Conservation (phyloP, 2,113 vertebrate genomes). For the Atlantisia rogersi region DNA sequence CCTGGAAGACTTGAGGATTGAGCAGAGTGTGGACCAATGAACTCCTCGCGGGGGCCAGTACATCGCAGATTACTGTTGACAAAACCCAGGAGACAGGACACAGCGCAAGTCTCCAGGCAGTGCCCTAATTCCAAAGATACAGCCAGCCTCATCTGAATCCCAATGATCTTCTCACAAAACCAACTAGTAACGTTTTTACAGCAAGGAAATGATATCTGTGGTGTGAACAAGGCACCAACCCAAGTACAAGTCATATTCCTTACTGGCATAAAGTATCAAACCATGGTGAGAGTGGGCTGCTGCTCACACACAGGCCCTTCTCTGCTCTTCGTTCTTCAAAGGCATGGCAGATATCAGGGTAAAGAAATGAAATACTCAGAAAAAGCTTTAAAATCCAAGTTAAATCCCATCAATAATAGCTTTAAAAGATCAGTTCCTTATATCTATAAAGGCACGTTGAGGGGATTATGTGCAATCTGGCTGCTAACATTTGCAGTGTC, state of each 20-base stretch:
- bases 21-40: not conserved
- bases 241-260: not conserved
- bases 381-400: conserved; percentile 50
- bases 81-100: not conserved
- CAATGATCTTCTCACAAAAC: not conserved
- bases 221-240: not conserved
- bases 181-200: not conserved
- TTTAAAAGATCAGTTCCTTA: conserved; percentile 58
- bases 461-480: conserved; percentile 42
- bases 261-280: not conserved
- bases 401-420: conserved; percentile 40
- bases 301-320: not conserved
- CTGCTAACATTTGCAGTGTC: conserved; percentile 44
- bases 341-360: not conserved
- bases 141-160: not conserved
- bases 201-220: not conserved
- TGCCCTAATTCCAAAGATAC: not conserved
- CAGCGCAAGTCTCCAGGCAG: not conserved
- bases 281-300: not conserved
- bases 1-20: not conserved
- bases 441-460: conserved; percentile 39
- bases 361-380: conserved; percentile 18
- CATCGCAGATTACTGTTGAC: not conserved
- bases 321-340: not conserved
- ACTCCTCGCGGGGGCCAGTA: not conserved